A percentile compares a stretch with the other conserved stretches of the same genome.
Conservation (phyloP, 2,888 invertebrate genomes). For the Diarsia brunnea region DNA sequence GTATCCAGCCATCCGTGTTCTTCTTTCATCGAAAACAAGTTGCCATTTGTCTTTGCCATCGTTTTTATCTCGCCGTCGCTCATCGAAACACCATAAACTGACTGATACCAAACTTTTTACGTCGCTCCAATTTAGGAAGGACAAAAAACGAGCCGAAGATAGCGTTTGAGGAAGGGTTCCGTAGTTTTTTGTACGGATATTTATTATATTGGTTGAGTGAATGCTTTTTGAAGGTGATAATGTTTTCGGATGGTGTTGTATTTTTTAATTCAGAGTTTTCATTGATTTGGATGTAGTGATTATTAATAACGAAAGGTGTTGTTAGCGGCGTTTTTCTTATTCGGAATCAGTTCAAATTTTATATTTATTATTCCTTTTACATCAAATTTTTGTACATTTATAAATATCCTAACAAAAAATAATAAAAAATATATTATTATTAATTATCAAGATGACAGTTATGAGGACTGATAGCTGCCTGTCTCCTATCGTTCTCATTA, state of each 20-base stretch:
- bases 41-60: slow-evolving; percentile 66
- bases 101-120: slow-evolving; percentile 70
- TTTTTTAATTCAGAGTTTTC: not conserved
- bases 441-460: too few relatives aligned
- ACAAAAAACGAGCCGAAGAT: slow-evolving; percentile 63
- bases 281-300: not conserved
- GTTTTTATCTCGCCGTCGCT: slow-evolving; percentile 68
- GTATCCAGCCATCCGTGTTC: slow-evolving; percentile 46
- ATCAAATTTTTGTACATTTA: too few relatives aligned
- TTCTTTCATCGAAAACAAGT: slow-evolving; percentile 63
- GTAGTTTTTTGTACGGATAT: slow-evolving; percentile 15
- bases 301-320: not conserved
- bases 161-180: slow-evolving; percentile 42
- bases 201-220: slow-evolving; percentile 3
- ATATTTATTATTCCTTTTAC: too few relatives aligned
- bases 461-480: too few relatives aligned
- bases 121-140: slow-evolving; percentile 68
- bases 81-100: slow-evolving; percentile 71
- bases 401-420: too few relatives aligned
- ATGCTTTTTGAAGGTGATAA: not conserved
- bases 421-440: too few relatives aligned
- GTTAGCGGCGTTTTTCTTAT: not conserved
- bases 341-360: not conserved
- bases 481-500: too few relatives aligned
- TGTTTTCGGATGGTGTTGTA: not conserved